These are phyloP conservation scores for Drosophila suzukii DNA, from an alignment of 1,140 invertebrate species.

Conservation along the genomic window DNA sequence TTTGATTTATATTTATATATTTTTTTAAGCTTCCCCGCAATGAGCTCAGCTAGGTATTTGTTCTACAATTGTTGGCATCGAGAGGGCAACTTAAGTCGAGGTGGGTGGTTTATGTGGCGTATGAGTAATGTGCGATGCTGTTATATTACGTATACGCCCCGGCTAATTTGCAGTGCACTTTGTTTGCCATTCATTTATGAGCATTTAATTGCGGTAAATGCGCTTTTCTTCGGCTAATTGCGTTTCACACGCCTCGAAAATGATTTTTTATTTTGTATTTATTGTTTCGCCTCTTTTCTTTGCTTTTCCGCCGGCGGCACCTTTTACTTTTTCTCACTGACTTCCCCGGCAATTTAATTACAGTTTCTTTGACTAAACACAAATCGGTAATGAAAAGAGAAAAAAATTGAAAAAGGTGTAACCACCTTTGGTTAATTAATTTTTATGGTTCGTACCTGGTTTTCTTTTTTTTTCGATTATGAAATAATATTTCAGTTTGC, in stretches of 20 bases:
- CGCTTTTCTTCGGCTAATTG: conserved; percentile 52
- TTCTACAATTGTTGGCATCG: conserved; percentile 33
- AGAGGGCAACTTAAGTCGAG: background rate
- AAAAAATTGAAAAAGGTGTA: conserved; percentile 46
- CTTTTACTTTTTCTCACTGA: conserved; percentile 56
- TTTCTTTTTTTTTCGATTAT: conserved; percentile 37
- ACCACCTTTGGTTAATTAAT: conserved; percentile 68
- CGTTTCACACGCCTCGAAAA: conserved; percentile 55
- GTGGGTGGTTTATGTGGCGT: conserved; percentile 51
- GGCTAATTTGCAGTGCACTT: conserved; percentile 43
- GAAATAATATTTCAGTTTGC: conserved; percentile 50
- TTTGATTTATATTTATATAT: conserved; percentile 61
- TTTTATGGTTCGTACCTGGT: conserved; percentile 40
- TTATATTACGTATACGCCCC: conserved; percentile 56
- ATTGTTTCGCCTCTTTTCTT: conserved; percentile 30
- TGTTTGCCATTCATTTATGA: conserved; percentile 40
- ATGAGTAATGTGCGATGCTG: conserved; percentile 55
- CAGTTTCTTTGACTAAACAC: conserved; percentile 50
- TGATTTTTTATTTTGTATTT: conserved; percentile 43
- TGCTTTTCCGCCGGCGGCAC: conserved; percentile 55
- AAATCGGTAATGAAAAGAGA: conserved; percentile 41
- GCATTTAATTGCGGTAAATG: conserved; percentile 54
- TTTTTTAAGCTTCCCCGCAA: conserved; percentile 27
- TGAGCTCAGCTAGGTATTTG: conserved; percentile 58
- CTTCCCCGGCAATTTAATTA: conserved; percentile 61